Evolutionary conservation across 1,140 invertebrate genomes (phyloP).

Genomic region (Coelopa frigida): DNA sequence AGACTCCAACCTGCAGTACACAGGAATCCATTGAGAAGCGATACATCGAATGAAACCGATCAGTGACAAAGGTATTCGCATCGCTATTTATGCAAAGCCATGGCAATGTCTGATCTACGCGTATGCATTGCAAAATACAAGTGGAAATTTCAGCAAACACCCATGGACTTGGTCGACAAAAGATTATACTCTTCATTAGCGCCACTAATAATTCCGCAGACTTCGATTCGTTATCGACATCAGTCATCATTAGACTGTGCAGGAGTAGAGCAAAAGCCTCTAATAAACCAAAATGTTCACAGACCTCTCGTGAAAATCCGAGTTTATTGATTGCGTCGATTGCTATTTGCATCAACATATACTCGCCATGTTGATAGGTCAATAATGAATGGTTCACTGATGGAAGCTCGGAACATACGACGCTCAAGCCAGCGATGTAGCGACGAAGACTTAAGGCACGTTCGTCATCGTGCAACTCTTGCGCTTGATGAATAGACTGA

Average conservation of each 20-base stretch:
- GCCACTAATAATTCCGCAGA: constrained; percentile 19
- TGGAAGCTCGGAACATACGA: constrained; percentile 22
- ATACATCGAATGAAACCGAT: constrained; percentile 29
- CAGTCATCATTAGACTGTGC: constrained; percentile 14
- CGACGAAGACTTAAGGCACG: constrained; percentile 24
- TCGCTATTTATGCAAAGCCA: constrained; percentile 26
- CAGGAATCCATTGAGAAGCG: constrained; percentile 32
- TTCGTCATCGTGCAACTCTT: constrained; percentile 19
- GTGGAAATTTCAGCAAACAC: constrained; percentile 29
- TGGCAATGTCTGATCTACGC: constrained; percentile 13
- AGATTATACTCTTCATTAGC: constrained; percentile 28
- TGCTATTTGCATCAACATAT: constrained; percentile 22
- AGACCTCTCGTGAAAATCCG: constrained; percentile 28
- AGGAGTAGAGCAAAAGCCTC: constrained; percentile 25
- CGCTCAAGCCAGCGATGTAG: constrained; percentile 25
- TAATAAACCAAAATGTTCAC: constrained; percentile 27
- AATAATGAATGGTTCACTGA: constrained; percentile 17
- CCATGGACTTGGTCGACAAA: constrained; percentile 30
- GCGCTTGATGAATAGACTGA: constrained; percentile 16
- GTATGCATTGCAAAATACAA: constrained; percentile 22
- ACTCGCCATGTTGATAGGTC: constrained; percentile 17
- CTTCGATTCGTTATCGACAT: background rate
- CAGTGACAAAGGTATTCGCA: constrained; percentile 22
- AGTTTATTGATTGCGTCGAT: constrained; percentile 26
- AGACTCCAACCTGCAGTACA: constrained; percentile 26